Conservation (phyloP, 1,140 invertebrate species). For the Doryteuthis pealeii region DNA sequence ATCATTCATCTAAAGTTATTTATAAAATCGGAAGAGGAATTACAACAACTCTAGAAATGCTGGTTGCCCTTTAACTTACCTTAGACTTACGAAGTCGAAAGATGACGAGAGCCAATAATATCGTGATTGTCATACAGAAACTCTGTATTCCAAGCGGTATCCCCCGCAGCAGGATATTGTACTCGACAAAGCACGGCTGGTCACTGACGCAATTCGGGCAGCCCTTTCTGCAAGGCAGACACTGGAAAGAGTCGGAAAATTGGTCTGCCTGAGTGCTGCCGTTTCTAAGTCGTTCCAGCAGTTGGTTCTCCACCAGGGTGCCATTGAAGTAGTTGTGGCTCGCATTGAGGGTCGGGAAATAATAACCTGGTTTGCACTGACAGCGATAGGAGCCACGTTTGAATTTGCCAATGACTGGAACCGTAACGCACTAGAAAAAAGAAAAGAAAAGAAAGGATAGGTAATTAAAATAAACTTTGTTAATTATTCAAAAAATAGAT, state of each 20-base stretch:
- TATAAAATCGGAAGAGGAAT: neutral
- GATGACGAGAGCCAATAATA: conserved; percentile 72
- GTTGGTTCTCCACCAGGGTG: conserved; percentile 44
- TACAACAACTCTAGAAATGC: no score
- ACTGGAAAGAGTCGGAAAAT: conserved; percentile 57
- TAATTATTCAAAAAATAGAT: neutral
- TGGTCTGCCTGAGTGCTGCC: conserved; percentile 25
- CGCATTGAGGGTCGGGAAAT: conserved; percentile 34
- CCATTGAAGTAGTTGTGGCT: conserved; percentile 48
- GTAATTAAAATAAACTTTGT: no score
- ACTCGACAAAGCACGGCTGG: conserved; percentile 63
- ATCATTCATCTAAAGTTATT: no score
- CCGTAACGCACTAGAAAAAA: conserved; percentile 47
- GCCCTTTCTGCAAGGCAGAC: conserved; percentile 65
- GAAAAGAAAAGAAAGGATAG: conserved; percentile 15
- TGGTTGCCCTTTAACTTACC: no score
- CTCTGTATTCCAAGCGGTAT: conserved; percentile 72
- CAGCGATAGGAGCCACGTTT: conserved; percentile 48
- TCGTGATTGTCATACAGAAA: conserved; percentile 72
- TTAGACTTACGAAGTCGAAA: conserved; percentile 77
- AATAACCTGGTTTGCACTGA: conserved; percentile 47
- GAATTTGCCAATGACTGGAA: conserved; percentile 37
- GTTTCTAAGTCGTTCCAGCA: conserved; percentile 34
- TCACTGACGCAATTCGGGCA: conserved; percentile 64
- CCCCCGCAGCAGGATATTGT: conserved; percentile 68